Evolutionary conservation across 64 coral and sea anemone genomes (phyloP).

Genomic region (Pocillopora verrucosa): DNA sequence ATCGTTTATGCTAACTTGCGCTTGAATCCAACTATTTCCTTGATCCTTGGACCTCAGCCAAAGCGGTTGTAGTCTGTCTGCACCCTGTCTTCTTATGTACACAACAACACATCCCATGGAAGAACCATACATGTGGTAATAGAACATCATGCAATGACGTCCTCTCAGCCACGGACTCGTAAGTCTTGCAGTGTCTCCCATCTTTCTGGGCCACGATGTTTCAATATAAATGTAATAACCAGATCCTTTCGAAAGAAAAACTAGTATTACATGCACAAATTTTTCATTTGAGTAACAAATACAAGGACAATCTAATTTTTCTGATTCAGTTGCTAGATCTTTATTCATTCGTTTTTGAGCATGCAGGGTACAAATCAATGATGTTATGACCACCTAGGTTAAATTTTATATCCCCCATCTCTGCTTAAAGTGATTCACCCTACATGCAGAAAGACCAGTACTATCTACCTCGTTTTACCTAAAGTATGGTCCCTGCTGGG

Average conservation of each 20-base stretch:
- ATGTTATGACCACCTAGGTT: no score
- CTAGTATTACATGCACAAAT: neutral
- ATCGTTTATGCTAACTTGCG: neutral
- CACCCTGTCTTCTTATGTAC: neutral
- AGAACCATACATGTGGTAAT: conserved; percentile 41
- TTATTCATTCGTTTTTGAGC: no score
- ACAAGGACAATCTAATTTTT: no score
- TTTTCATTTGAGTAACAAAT: no score
- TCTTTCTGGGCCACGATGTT: neutral
- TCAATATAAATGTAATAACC: conserved; percentile 7
- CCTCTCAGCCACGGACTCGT: conserved; percentile 29
- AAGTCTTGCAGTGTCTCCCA: conserved; percentile 32
- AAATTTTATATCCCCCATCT: no score
- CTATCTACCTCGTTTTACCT: no score
- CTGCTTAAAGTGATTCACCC: no score
- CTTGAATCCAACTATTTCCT: neutral
- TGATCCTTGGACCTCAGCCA: conserved; percentile 30
- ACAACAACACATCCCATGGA: conserved; percentile 53
- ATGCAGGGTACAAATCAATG: no score
- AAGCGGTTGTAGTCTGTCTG: neutral
- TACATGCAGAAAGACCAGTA: no score
- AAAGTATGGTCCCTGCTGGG: neutral
- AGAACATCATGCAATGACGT: conserved; percentile 35
- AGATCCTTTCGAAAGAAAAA: neutral
- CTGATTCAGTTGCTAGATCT: no score